Conservation (phyloP, 2,888 invertebrate genomes). For the Galerucella calmariensis region DNA sequence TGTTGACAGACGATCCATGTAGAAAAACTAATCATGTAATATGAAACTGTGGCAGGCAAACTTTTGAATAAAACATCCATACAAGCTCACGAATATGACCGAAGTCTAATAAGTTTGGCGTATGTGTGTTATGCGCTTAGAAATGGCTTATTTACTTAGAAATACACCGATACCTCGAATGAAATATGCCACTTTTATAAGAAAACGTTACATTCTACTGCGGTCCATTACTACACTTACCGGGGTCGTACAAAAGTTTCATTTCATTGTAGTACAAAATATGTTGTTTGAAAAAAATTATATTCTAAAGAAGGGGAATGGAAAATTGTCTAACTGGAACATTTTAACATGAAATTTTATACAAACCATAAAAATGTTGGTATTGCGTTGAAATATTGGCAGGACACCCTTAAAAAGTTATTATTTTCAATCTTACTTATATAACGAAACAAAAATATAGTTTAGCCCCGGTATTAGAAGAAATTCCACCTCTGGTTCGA, state of each 20-base stretch:
- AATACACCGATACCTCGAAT: conserved; percentile 47
- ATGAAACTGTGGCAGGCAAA: conserved; percentile 43
- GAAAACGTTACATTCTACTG: conserved; percentile 25
- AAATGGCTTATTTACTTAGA: conserved; percentile 58
- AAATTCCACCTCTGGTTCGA: conserved; percentile 1
- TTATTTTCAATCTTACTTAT: too few species aligned
- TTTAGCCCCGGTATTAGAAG: background rate
- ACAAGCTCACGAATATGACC: conserved; percentile 55
- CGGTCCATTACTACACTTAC: conserved; percentile 26
- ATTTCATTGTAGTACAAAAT: background rate
- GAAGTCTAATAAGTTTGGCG: conserved; percentile 59
- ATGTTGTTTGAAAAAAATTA: too few species aligned
- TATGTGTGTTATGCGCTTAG: conserved; percentile 60
- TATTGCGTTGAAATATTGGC: too few species aligned
- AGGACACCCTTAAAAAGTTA: too few species aligned
- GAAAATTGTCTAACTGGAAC: too few species aligned
- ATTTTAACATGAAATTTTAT: too few species aligned
- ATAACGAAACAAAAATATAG: too few species aligned
- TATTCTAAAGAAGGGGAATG: too few species aligned
- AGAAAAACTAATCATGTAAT: conserved; percentile 58
- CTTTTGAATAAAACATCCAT: conserved; percentile 61
- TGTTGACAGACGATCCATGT: conserved; percentile 38
- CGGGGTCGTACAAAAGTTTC: background rate
- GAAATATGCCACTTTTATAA: conserved; percentile 52
- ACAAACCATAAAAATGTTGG: too few species aligned